Evolutionary conservation across 1,140 invertebrate genomes (phyloP).

Genomic region (Monomorium pharaonis): DNA sequence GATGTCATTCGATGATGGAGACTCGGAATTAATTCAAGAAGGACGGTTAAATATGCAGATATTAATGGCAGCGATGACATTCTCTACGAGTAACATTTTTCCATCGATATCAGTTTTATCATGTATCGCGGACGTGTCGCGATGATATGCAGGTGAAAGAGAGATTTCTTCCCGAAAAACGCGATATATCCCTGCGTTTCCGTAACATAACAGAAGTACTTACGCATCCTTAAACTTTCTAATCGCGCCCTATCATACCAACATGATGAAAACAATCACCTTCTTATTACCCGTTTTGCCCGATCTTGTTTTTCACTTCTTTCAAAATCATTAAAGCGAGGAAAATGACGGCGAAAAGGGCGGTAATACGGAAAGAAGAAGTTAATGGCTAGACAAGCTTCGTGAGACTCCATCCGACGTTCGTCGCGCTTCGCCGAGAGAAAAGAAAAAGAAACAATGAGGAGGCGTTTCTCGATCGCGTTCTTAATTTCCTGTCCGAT

Average conservation of each 20-base stretch:
- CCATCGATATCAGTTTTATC: conserved; percentile 12
- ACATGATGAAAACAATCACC: conserved; percentile 9
- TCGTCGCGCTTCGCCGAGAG: conserved; percentile 61
- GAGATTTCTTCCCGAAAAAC: neutral
- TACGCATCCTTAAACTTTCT: conserved; percentile 2
- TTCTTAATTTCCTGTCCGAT: conserved; percentile 76
- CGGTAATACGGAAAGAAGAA: conserved; percentile 31
- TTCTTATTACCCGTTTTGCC: neutral
- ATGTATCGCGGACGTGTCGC: neutral
- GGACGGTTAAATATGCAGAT: conserved; percentile 24
- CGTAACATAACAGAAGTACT: neutral
- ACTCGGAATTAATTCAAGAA: conserved; percentile 10
- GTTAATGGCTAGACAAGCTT: conserved; percentile 24
- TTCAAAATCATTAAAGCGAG: conserved; percentile 46
- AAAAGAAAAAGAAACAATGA: conserved; percentile 60
- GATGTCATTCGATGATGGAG: conserved; percentile 19
- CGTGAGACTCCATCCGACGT: conserved; percentile 46
- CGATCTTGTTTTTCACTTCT: neutral
- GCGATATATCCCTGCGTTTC: neutral
- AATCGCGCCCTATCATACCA: neutral
- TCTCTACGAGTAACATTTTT: neutral
- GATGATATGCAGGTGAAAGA: neutral
- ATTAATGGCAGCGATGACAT: conserved; percentile 28
- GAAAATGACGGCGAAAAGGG: conserved; percentile 60
- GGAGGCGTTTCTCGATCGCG: conserved; percentile 61